A percentile compares a stretch with the other conserved stretches of the same genome.
These are phyloP conservation scores for Pyrocephalus nanus DNA, from an alignment of 2,797 vertebrate species.

Conservation along the genomic window DNA sequence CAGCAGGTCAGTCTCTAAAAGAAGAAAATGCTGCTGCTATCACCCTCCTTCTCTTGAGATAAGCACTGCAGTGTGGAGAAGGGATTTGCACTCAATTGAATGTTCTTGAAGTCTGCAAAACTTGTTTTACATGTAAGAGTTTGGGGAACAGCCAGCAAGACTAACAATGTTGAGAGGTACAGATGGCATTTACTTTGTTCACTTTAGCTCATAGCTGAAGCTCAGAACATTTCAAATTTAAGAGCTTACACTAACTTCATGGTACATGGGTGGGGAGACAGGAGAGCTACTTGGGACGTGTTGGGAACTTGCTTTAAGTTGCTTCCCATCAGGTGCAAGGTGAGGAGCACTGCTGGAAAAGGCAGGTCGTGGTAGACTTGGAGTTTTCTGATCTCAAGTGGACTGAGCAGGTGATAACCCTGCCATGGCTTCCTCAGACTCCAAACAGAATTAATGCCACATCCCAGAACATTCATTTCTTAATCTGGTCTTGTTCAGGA, in stretches of 20 bases:
- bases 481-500: not conserved
- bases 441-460: not conserved
- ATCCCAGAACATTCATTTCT: not conserved
- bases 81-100: constrained; percentile 44
- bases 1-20: not conserved
- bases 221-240: not conserved
- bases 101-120: constrained; percentile 7
- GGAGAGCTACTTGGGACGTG: not conserved
- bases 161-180: not conserved
- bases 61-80: not conserved
- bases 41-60: constrained; percentile 13
- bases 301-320: not conserved
- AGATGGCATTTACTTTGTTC: not conserved
- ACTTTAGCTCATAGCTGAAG: not conserved
- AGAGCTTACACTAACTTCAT: not conserved
- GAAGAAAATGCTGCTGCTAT: constrained; percentile 17
- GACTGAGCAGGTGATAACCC: not conserved
- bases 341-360: not conserved
- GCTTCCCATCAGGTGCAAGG: fast-evolving
- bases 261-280: not conserved
- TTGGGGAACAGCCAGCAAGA: not conserved
- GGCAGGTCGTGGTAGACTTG: not conserved
- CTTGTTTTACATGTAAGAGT: not conserved
- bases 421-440: not conserved
- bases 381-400: not conserved